phyloP scores from a whole-genome alignment of 2,797 vertebrate genomes.

The Myotis pilosus region DNA sequence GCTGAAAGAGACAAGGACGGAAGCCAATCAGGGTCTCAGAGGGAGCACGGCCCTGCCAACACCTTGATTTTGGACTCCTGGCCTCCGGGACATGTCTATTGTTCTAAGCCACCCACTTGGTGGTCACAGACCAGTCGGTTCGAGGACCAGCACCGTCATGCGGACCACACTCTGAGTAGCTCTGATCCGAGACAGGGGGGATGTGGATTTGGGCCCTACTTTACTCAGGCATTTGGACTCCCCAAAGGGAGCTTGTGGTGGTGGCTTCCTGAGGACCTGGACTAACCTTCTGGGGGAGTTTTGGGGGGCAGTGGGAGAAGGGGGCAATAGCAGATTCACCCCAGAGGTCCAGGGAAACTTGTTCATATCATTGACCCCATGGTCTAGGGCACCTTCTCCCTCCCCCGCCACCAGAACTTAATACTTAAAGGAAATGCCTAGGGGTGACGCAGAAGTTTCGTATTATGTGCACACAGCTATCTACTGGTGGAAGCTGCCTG shows the following conservation, averaged over 20 bases:
- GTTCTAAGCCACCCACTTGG: background rate
- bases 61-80: background rate
- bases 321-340: background rate
- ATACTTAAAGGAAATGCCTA: no score
- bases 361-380: background rate
- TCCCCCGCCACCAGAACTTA: background rate
- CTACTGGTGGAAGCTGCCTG: background rate
- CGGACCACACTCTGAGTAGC: accelerated
- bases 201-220: background rate
- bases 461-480: accelerated
- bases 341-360: background rate
- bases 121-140: background rate
- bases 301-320: no score
- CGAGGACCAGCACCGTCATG: accelerated
- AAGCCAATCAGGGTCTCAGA: background rate
- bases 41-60: accelerated
- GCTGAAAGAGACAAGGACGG: background rate
- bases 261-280: background rate
- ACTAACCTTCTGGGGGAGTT: background rate
- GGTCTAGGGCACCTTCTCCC: no score
- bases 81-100: background rate
- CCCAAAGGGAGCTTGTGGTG: background rate
- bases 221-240: background rate
- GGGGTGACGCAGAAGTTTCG: background rate
- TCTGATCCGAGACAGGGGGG: background rate